These are phyloP conservation scores for Fabriciana adippe DNA, from an alignment of 2,888 invertebrate genomes.

Conservation along the genomic window DNA sequence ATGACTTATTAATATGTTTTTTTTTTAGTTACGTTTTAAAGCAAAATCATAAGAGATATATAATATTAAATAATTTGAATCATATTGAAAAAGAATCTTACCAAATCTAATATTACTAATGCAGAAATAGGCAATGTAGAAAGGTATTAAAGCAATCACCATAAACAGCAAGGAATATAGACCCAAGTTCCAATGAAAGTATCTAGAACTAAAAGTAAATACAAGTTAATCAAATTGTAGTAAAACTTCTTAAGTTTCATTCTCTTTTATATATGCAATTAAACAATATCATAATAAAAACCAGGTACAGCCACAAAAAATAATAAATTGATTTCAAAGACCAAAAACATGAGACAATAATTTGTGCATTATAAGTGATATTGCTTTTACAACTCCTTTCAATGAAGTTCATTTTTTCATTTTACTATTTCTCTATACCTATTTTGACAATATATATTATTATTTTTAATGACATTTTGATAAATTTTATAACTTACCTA, in stretches of 20 bases:
- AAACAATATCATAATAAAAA: too few relatives aligned
- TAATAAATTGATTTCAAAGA: background rate
- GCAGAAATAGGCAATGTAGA: constrained; percentile 97
- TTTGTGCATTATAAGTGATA: too few relatives aligned
- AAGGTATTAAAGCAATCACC: constrained; percentile 97
- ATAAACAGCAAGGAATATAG: constrained; percentile 95
- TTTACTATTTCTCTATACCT: too few relatives aligned
- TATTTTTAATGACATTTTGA: background rate
- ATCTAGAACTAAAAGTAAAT: constrained; percentile 87
- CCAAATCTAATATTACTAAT: constrained; percentile 94
- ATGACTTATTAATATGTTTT: background rate
- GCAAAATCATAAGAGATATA: background rate
- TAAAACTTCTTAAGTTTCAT: background rate
- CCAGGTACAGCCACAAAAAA: background rate
- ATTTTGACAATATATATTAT: background rate
- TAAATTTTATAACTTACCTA: constrained; percentile 81
- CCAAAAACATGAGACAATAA: background rate
- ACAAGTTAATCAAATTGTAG: background rate
- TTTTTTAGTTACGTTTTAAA: background rate
- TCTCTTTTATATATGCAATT: too few relatives aligned
- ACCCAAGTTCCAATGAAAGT: constrained; percentile 97
- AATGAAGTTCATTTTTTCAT: too few relatives aligned
- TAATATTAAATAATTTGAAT: background rate
- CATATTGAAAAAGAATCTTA: constrained; percentile 63
- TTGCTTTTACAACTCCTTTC: too few relatives aligned